phyloP scores from a whole-genome alignment of 2,888 invertebrate genomes.

The Reticulitermes lucifugus region DNA sequence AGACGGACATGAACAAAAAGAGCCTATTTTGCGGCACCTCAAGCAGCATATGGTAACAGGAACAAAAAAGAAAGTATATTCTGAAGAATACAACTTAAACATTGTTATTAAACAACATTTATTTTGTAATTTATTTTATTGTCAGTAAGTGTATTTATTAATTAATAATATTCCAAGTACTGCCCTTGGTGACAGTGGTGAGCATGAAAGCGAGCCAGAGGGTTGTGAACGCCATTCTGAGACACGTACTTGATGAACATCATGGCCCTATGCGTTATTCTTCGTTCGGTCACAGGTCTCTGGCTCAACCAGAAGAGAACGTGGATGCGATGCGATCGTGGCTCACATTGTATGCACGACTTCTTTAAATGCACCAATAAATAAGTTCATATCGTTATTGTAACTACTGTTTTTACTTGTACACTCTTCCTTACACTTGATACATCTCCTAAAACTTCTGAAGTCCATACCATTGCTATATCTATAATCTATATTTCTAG shows the following conservation, averaged over 20 bases:
- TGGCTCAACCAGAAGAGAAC: constrained; percentile 56
- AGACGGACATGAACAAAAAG: constrained; percentile 9
- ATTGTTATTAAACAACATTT: constrained; percentile 35
- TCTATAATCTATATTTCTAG: no score
- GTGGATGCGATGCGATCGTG: constrained; percentile 52
- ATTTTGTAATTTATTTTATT: constrained; percentile 50
- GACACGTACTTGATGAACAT: constrained; percentile 64
- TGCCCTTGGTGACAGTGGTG: constrained; percentile 33
- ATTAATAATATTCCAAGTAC: constrained; percentile 43
- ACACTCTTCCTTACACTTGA: not conserved
- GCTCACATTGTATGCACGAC: constrained; percentile 57
- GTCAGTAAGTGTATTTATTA: constrained; percentile 49
- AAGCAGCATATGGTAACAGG: not conserved
- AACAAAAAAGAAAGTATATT: not conserved
- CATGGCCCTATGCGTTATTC: constrained; percentile 64
- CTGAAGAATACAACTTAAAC: not conserved
- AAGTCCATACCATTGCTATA: no score
- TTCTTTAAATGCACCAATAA: constrained; percentile 62
- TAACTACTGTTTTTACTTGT: constrained; percentile 55
- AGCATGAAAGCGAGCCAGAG: constrained; percentile 34
- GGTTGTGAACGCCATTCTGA: constrained; percentile 40
- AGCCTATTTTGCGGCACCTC: constrained; percentile 35
- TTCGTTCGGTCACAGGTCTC: constrained; percentile 59
- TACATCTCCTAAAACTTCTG: no score
- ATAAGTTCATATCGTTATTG: constrained; percentile 77